Conservation (phyloP, 1,140 invertebrate species). For the Cyclargus thomasi region DNA sequence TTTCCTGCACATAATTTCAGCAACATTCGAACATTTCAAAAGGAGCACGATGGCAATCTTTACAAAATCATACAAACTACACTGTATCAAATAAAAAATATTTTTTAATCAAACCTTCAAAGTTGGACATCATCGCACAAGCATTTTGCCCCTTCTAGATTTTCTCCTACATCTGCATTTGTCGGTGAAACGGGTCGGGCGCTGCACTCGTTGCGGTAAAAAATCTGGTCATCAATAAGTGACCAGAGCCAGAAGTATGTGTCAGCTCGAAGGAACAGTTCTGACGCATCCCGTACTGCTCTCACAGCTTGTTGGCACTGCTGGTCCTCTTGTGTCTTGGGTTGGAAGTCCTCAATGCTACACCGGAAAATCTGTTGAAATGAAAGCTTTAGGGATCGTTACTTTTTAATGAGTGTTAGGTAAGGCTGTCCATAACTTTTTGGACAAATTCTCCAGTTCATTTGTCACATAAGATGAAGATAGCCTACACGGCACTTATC, state of each 20-base stretch:
- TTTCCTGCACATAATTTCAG: too few species aligned
- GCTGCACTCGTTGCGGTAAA: slow-evolving; percentile 33
- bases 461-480: too few species aligned
- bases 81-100: too few species aligned
- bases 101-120: too few species aligned
- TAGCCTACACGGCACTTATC: too few species aligned
- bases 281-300: slow-evolving; percentile 38
- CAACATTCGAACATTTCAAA: too few species aligned
- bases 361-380: slow-evolving; percentile 53
- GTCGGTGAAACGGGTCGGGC: slow-evolving; percentile 43
- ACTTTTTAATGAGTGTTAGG: neutral
- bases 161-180: slow-evolving; percentile 17
- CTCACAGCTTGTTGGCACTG: slow-evolving; percentile 44
- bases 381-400: neutral
- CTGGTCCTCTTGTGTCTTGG: slow-evolving; percentile 36
- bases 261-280: slow-evolving; percentile 38
- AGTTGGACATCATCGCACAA: too few species aligned
- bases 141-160: too few species aligned
- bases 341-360: slow-evolving; percentile 54
- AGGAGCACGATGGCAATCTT: too few species aligned
- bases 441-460: too few species aligned
- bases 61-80: too few species aligned
- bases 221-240: slow-evolving; percentile 41
- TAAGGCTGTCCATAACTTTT: too few species aligned
- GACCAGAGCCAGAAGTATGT: slow-evolving; percentile 49